A percentile compares a stretch with the other conserved stretches of the same genome.
phyloP scores from a whole-genome alignment of 2,888 invertebrate genomes.

The Amphipyra tragopoginis region DNA sequence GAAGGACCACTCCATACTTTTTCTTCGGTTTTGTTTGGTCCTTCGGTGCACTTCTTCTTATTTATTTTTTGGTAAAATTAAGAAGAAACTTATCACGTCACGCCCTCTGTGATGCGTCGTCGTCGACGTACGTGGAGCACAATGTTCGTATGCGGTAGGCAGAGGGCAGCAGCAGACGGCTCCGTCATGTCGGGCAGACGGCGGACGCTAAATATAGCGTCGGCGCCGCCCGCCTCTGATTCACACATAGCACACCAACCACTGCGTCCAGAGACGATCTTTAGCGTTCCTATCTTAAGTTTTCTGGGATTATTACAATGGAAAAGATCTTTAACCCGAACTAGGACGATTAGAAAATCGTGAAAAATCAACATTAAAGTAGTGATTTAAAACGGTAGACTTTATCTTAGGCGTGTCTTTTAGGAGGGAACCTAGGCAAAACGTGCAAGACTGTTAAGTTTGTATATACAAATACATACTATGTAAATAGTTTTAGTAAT shows the following conservation, averaged over 20 bases:
- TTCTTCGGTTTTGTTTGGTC: too few species aligned
- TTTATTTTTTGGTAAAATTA: not conserved
- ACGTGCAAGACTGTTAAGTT: too few species aligned
- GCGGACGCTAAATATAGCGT: slow-evolving; percentile 64
- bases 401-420: too few species aligned
- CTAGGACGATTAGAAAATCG: not conserved
- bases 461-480: too few species aligned
- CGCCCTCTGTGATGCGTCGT: slow-evolving; percentile 30
- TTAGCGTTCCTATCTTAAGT: slow-evolving; percentile 18
- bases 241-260: slow-evolving; percentile 52
- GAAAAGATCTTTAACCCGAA: not conserved
- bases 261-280: slow-evolving; percentile 21
- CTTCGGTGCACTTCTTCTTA: too few species aligned
- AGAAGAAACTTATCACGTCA: not conserved
- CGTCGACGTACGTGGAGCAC: not conserved
- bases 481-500: too few species aligned
- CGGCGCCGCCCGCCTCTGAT: slow-evolving; percentile 62
- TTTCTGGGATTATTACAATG: slow-evolving; percentile 17
- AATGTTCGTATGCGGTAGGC: slow-evolving; percentile 1
- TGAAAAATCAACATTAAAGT: too few species aligned
- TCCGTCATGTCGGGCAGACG: slow-evolving; percentile 39
- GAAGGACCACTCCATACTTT: too few species aligned
- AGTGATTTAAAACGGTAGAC: too few species aligned
- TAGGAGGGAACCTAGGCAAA: too few species aligned
- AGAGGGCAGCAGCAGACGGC: slow-evolving; percentile 54